phyloP scores from a whole-genome alignment of 2,888 invertebrate species.

The Brachylomia viminalis region DNA sequence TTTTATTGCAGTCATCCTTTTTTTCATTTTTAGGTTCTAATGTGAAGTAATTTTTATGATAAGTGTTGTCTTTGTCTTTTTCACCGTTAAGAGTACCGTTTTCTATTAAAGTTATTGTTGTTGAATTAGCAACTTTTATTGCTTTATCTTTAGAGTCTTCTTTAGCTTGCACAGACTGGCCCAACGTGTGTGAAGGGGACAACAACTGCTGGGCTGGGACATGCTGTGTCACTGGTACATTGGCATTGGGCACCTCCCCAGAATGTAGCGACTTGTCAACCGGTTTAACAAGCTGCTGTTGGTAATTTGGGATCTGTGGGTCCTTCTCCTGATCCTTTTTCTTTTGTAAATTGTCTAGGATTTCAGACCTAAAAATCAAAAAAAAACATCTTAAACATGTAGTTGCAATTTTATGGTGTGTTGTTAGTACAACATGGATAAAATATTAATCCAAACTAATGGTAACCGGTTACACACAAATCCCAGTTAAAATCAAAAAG shows the following conservation, averaged over 20 bases:
- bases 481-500: constrained; percentile 24
- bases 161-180: constrained; percentile 76
- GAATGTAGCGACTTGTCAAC: constrained; percentile 76
- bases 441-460: constrained; percentile 7
- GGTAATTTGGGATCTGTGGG: constrained; percentile 78
- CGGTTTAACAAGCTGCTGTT: constrained; percentile 78
- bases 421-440: constrained; percentile 13
- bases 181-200: constrained; percentile 79
- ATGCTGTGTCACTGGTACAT: constrained; percentile 83
- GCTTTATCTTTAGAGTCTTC: constrained; percentile 86
- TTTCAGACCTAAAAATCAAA: constrained; percentile 90
- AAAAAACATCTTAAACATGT: background rate
- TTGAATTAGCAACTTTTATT: constrained; percentile 86
- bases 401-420: background rate
- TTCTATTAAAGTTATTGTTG: constrained; percentile 87
- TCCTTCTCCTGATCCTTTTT: constrained; percentile 87
- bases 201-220: constrained; percentile 83
- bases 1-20: constrained; percentile 88
- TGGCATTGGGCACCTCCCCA: constrained; percentile 76
- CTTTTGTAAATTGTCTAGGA: constrained; percentile 91
- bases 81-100: constrained; percentile 81
- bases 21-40: constrained; percentile 86
- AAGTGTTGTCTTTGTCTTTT: constrained; percentile 84
- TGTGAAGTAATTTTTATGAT: constrained; percentile 86
- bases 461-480: constrained; percentile 27